Conservation (phyloP, 2,888 invertebrate species). For the Hydroisotoma schaefferi region DNA sequence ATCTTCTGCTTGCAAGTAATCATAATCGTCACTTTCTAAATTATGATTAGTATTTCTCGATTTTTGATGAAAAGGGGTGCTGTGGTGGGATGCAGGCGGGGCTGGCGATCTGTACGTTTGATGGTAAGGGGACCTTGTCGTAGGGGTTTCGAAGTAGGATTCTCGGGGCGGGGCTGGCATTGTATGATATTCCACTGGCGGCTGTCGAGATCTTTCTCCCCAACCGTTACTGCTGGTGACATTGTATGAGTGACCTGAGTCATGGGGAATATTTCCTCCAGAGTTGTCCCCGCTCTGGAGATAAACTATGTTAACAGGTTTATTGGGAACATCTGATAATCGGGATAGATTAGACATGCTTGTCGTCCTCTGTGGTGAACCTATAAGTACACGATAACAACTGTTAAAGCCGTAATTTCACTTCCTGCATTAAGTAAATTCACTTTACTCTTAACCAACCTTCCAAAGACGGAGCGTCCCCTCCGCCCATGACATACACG, state of each 20-base stretch:
- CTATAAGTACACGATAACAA: slow-evolving; percentile 17
- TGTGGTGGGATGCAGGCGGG: slow-evolving; percentile 27
- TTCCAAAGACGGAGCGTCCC: too few species aligned
- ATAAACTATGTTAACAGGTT: slow-evolving; percentile 48
- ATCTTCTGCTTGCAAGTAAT: slow-evolving; percentile 30
- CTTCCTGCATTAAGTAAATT: too few species aligned
- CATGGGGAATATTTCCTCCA: slow-evolving; percentile 20
- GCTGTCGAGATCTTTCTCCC: slow-evolving; percentile 36
- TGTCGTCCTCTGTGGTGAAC: slow-evolving; percentile 44
- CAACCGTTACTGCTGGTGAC: slow-evolving; percentile 43
- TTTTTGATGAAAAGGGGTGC: slow-evolving; percentile 18
- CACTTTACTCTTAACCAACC: too few species aligned
- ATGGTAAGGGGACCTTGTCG: slow-evolving; percentile 8
- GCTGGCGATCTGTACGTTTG: slow-evolving; percentile 18
- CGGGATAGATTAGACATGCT: slow-evolving; percentile 48
- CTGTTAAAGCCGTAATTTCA: background rate
- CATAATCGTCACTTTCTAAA: background rate
- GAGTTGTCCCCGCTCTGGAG: slow-evolving; percentile 38
- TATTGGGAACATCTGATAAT: slow-evolving; percentile 47
- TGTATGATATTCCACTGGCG: slow-evolving; percentile 42
- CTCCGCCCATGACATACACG: slow-evolving; percentile 44
- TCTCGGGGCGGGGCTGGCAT: slow-evolving; percentile 36
- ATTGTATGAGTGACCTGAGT: slow-evolving; percentile 31
- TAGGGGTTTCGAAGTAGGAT: slow-evolving; percentile 25
- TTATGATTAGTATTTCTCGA: slow-evolving; percentile 18